A percentile compares a stretch with the other conserved stretches of the same genome.
These are phyloP conservation scores for Artibeus jamaicensis DNA, from an alignment of 2,797 vertebrate genomes.

Conservation along the genomic window DNA sequence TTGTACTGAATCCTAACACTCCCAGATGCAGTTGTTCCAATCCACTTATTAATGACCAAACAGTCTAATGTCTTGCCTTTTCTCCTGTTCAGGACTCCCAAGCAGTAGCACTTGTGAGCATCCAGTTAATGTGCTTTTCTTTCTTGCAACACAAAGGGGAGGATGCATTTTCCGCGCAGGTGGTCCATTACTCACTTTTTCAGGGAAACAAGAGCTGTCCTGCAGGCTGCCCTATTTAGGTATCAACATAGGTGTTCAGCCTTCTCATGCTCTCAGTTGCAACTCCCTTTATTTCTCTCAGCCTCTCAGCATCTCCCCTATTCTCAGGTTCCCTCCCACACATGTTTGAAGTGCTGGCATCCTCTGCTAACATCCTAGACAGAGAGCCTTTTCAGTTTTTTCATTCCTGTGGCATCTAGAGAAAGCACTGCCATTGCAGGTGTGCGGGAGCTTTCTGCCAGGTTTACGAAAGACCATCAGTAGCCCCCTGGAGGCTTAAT, in stretches of 20 bases:
- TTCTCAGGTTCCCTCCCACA: conserved; percentile 25
- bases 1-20: not conserved
- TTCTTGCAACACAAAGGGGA: not conserved
- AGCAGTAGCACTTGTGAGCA: not conserved
- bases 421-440: not conserved
- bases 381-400: not conserved
- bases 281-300: not conserved
- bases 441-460: not conserved
- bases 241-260: not conserved
- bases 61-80: not conserved
- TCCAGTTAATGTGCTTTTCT: conserved; percentile 35
- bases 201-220: not conserved
- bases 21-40: not conserved
- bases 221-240: not conserved
- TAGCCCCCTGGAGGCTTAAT: not conserved
- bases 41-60: not conserved
- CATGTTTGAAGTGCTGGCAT: conserved; percentile 29
- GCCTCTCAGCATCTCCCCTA: not conserved
- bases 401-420: not conserved
- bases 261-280: not conserved
- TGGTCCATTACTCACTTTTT: not conserved
- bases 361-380: conserved; percentile 43
- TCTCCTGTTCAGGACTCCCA: conserved; percentile 8
- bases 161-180: not conserved
- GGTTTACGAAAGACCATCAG: not conserved